Conservation (phyloP, 1,140 invertebrate genomes). For the Ladona fulva region DNA sequence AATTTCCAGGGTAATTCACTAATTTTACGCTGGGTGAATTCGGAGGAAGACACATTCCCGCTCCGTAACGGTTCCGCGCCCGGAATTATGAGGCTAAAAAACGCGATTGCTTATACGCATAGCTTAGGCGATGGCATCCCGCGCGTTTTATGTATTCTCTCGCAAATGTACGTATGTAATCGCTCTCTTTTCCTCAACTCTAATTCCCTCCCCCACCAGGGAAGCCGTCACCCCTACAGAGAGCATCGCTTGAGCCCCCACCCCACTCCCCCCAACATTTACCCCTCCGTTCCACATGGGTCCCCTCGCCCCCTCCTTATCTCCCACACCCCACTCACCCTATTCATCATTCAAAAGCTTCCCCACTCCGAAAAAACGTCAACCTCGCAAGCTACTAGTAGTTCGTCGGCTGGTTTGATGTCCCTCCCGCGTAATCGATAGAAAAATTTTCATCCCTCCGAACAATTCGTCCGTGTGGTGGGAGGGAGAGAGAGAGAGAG, state of each 20-base stretch:
- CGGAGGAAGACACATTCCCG: too few relatives aligned
- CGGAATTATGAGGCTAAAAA: too few relatives aligned
- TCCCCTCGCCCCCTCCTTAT: not conserved
- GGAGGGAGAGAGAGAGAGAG: too few relatives aligned
- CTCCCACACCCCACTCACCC: not conserved
- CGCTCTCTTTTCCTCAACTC: not conserved
- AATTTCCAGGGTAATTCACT: too few relatives aligned
- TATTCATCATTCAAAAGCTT: not conserved
- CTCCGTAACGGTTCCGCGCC: too few relatives aligned
- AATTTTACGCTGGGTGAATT: too few relatives aligned
- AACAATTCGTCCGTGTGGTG: not conserved
- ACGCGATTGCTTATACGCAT: too few relatives aligned
- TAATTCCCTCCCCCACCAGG: not conserved
- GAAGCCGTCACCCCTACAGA: not conserved
- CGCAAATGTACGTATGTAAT: not conserved
- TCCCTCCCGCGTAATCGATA: constrained; percentile 2
- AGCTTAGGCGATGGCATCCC: too few relatives aligned
- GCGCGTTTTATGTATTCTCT: not conserved
- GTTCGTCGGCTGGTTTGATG: not conserved
- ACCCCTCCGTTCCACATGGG: not conserved
- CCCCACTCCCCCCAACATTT: not conserved
- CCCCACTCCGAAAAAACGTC: not conserved
- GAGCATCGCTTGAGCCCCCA: not conserved
- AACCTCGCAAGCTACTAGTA: not conserved
- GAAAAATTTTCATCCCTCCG: not conserved